Evolutionary conservation across 2,797 vertebrate genomes (phyloP).

Genomic region (Cryptoprocta ferox): DNA sequence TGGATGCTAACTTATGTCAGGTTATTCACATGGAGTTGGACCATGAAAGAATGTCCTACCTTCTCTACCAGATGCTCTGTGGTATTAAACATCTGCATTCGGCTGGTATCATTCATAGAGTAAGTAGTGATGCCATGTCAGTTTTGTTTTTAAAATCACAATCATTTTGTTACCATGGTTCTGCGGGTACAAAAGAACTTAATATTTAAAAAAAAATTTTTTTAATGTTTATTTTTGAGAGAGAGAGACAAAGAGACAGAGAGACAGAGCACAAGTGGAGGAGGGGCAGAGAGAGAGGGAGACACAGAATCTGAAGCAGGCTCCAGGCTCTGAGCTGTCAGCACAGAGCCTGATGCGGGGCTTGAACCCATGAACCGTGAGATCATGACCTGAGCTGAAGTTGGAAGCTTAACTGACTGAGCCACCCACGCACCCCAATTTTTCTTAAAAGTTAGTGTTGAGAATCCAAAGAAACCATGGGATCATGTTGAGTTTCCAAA

Average conservation of each 20-base stretch:
- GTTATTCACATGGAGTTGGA: constrained; percentile 99
- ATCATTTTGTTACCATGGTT: not conserved
- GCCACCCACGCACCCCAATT: too few relatives aligned
- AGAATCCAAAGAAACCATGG: constrained; percentile 4
- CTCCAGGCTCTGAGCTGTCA: too few relatives aligned
- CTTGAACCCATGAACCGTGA: too few relatives aligned
- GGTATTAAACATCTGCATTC: constrained; percentile 98
- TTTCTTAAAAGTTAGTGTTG: not conserved
- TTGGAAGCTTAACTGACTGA: too few relatives aligned
- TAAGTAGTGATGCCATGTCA: constrained; percentile 84
- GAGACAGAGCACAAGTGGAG: too few relatives aligned
- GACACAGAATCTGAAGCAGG: too few relatives aligned
- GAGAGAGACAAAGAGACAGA: too few relatives aligned
- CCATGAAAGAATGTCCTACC: constrained; percentile 98
- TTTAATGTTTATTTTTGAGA: too few relatives aligned
- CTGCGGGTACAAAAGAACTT: not conserved
- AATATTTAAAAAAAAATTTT: not conserved
- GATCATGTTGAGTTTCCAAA: not conserved
- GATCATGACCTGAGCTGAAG: too few relatives aligned
- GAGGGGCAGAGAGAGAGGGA: too few relatives aligned
- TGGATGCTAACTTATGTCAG: constrained; percentile 98
- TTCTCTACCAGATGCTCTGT: constrained; percentile 98
- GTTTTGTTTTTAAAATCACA: constrained; percentile 38
- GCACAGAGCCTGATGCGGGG: too few relatives aligned
- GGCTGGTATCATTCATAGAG: constrained; percentile 98